phyloP scores from a whole-genome alignment of 2,797 vertebrate species.

The Phrynocephalus forsythii region DNA sequence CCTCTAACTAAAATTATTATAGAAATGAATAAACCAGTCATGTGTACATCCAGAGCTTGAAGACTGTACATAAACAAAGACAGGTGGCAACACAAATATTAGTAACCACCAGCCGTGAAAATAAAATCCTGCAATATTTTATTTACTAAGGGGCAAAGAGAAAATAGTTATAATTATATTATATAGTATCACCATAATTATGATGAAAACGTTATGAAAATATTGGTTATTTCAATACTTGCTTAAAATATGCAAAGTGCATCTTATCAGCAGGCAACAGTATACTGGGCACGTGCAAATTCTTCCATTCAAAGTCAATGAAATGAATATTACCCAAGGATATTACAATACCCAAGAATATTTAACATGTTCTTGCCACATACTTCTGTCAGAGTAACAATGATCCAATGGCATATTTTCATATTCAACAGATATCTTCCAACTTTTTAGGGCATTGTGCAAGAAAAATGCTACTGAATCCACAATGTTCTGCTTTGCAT shows the following conservation, averaged over 20 bases:
- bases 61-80: neutral
- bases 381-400: neutral
- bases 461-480: neutral
- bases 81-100: neutral
- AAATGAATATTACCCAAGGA: neutral
- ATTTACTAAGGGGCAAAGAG: constrained; percentile 42
- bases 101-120: neutral
- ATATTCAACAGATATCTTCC: neutral
- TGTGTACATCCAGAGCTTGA: neutral
- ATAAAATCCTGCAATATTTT: constrained; percentile 32
- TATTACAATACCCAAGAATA: neutral
- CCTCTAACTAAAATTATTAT: constrained; percentile 41
- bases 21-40: constrained; percentile 30
- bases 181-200: neutral
- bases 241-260: neutral
- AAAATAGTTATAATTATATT: constrained; percentile 32
- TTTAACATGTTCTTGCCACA: neutral
- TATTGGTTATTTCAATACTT: neutral
- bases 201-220: constrained; percentile 35
- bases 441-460: neutral
- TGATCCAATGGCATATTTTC: neutral
- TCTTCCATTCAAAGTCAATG: neutral
- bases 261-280: neutral
- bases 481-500: neutral
- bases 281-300: neutral